phyloP scores from a whole-genome alignment of 2,888 invertebrate species.

The Lochmaea crataegi region DNA sequence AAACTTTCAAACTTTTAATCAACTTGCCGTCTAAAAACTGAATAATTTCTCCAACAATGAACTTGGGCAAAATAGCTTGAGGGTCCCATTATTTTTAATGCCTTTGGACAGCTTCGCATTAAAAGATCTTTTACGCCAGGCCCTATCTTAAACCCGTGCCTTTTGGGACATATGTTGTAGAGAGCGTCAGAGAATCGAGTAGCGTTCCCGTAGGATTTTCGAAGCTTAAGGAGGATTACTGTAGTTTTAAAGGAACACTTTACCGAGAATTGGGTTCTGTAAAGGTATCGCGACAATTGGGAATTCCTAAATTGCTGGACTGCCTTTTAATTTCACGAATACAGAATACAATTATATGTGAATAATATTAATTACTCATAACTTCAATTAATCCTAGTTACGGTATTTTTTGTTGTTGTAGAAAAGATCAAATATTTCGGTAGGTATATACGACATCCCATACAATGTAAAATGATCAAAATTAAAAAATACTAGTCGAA shows the following conservation, averaged over 20 bases:
- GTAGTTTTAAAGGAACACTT: slow-evolving; percentile 35
- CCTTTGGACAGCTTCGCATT: slow-evolving; percentile 25
- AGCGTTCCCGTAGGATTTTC: slow-evolving; percentile 34
- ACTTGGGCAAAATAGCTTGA: slow-evolving; percentile 26
- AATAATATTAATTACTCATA: no score
- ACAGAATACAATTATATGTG: neutral
- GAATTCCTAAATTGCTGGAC: slow-evolving; percentile 22
- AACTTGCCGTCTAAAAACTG: slow-evolving; percentile 8
- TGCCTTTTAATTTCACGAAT: slow-evolving; percentile 26
- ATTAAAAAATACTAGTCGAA: no score
- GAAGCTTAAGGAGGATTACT: slow-evolving; percentile 35
- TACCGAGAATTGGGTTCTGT: slow-evolving; percentile 29
- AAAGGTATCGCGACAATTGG: slow-evolving; percentile 21
- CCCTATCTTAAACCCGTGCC: slow-evolving; percentile 31
- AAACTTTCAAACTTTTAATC: neutral
- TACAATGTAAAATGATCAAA: no score
- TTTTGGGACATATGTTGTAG: slow-evolving; percentile 33
- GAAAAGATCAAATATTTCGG: no score
- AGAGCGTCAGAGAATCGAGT: slow-evolving; percentile 32
- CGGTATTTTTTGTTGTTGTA: no score
- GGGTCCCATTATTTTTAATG: slow-evolving; percentile 34
- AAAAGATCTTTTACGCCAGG: slow-evolving; percentile 27
- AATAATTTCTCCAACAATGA: slow-evolving; percentile 27
- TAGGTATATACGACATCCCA: no score
- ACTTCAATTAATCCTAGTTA: no score